phyloP scores from a whole-genome alignment of 2,113 vertebrate species.

The Danionella cerebrum region DNA sequence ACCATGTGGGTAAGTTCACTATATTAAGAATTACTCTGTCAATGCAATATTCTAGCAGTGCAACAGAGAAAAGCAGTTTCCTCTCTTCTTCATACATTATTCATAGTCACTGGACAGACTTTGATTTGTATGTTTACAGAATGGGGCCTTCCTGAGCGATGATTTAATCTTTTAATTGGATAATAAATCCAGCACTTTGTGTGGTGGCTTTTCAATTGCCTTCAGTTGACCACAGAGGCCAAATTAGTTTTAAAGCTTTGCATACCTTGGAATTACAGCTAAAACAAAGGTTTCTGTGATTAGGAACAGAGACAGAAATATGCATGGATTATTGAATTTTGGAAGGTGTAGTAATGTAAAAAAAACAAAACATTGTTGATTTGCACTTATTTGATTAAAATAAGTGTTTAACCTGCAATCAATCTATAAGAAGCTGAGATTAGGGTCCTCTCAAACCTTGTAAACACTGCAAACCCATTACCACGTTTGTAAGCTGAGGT shows the following conservation, averaged over 20 bases:
- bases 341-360: no score
- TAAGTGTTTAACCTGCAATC: no score
- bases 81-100: constrained; percentile 29
- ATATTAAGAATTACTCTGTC: constrained; percentile 9
- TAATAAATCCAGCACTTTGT: constrained; percentile 36
- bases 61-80: constrained; percentile 23
- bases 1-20: constrained; percentile 16
- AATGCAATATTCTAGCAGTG: constrained; percentile 20
- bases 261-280: constrained; percentile 9
- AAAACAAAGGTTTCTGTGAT: constrained; percentile 12
- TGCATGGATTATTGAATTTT: no score
- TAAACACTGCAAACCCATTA: no score
- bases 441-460: no score
- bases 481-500: no score
- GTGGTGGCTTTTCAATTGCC: constrained; percentile 26
- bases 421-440: no score
- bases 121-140: constrained; percentile 37
- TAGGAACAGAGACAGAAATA: background rate
- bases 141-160: constrained; percentile 18
- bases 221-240: constrained; percentile 21
- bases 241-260: constrained; percentile 26
- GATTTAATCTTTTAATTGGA: constrained; percentile 44
- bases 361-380: no score
- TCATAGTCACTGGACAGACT: constrained; percentile 25
- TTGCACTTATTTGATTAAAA: background rate